Evolutionary conservation across 2,888 invertebrate genomes (phyloP).

Genomic region (Limnephilus lunatus): DNA sequence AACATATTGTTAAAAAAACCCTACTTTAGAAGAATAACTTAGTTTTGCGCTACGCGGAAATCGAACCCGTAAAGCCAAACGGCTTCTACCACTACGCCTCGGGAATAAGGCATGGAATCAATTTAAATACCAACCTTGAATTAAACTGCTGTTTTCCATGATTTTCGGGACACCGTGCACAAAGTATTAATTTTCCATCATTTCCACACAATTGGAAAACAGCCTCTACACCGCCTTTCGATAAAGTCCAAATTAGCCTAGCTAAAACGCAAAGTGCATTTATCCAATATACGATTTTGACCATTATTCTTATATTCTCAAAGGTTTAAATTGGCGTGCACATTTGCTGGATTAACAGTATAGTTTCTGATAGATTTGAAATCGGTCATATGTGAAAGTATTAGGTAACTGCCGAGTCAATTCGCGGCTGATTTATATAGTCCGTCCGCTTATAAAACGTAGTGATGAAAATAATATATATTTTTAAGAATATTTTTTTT

Average conservation of each 20-base stretch:
- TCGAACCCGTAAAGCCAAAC: background rate
- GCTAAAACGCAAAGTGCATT: background rate
- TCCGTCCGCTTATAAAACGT: conserved; percentile 50
- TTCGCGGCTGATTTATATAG: conserved; percentile 57
- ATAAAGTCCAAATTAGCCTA: conserved; percentile 9
- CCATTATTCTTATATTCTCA: background rate
- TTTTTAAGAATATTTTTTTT: background rate
- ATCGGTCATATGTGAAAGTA: conserved; percentile 65
- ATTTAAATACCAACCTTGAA: too few species aligned
- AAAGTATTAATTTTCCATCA: background rate
- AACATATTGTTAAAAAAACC: too few species aligned
- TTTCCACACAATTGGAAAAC: conserved; percentile 25
- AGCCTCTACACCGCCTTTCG: background rate
- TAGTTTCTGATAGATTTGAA: conserved; percentile 63
- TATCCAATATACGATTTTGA: background rate
- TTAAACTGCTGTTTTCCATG: background rate
- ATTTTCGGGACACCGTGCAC: background rate
- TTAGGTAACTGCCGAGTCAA: conserved; percentile 63
- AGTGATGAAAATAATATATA: background rate
- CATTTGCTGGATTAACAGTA: conserved; percentile 10
- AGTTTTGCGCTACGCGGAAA: background rate
- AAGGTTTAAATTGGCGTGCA: background rate
- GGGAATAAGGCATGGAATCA: too few species aligned
- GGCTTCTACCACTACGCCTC: too few species aligned
- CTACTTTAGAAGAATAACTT: too few species aligned